Evolutionary conservation across 2,888 invertebrate species (phyloP), one percentile per base, ranked within the genome.

Genomic region (Plebejus melissa): DNA sequence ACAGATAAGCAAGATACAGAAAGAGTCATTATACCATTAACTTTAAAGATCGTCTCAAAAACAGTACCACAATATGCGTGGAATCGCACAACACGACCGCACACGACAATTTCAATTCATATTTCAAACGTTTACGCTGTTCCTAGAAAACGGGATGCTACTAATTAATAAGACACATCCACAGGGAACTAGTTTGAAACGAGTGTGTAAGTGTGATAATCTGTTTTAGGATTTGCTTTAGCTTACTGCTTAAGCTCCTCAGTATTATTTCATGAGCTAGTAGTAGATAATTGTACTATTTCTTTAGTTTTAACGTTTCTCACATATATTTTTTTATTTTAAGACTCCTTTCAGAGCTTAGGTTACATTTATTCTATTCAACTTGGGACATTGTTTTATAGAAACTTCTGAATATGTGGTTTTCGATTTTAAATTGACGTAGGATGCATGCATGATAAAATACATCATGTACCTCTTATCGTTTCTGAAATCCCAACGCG

Each of bases 151-250:
- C 60, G 65, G 60, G 60, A 74, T 41, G 74, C 41, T 16, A 7
- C 46, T 74, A 65, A 74, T 65, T 60, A 74, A 74, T 74, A 72
- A 54, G 50, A 32, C 50, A 72, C 72, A 72, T 72, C 72, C 72
- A 72, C 22, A 22, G 72, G 72, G 54, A 72, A 72, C 72, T 72
- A 28, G 72, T 50, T 54, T 32, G 7, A 54, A 72, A 54, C 72
- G 54, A 28, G 28, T 46, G 28, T 72, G 72, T 72, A 72, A 72
- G 72, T 54, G 72, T 16, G 50, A 72, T 54, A 72, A 72, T 54
- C 54, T 72, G 28, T 72, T 54, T 54, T 72, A 72, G 72, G 72
- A 72, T 72, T 72, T 72, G 13, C 72, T 72, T 32, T 54, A 72
- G 54, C 16, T 65, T 65, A 65, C 65, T 60, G 60, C 60, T 9